Conservation (phyloP, 2,113 vertebrate genomes). For the Herpailurus yagouaroundi region DNA sequence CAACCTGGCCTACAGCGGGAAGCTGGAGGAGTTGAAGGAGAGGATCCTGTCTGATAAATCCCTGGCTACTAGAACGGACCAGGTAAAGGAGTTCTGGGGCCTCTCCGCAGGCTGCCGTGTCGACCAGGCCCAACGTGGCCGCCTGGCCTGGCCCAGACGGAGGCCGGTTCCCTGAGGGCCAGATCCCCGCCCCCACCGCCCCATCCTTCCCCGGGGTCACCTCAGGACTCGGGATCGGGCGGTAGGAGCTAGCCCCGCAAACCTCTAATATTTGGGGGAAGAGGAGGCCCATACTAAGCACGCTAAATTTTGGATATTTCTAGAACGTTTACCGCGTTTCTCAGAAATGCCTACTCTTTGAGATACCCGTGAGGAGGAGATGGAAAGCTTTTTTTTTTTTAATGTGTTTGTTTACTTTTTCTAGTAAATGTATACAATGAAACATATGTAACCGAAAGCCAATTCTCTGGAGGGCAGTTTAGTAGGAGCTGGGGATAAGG, state of each 20-base stretch:
- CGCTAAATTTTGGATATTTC: slow-evolving; percentile 3
- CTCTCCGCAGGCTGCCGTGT: neutral
- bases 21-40: slow-evolving; percentile 90
- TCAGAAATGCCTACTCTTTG: neutral
- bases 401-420: slow-evolving; percentile 13
- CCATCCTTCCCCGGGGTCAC: neutral
- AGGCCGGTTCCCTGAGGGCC: neutral
- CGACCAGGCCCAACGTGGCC: neutral
- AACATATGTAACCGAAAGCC: neutral
- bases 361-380: neutral
- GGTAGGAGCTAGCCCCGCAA: neutral
- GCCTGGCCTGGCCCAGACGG: neutral
- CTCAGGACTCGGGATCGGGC: neutral
- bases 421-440: neutral
- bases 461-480: neutral
- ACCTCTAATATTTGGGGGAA: neutral
- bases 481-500: neutral
- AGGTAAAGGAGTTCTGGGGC: slow-evolving; percentile 86
- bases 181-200: neutral
- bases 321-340: slow-evolving; percentile 28
- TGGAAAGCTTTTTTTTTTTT: neutral
- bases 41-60: slow-evolving; percentile 89
- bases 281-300: neutral
- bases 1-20: slow-evolving; percentile 92
- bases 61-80: slow-evolving; percentile 91